Conservation (phyloP, 1,140 invertebrate genomes). For the Lepidurus arcticus region DNA sequence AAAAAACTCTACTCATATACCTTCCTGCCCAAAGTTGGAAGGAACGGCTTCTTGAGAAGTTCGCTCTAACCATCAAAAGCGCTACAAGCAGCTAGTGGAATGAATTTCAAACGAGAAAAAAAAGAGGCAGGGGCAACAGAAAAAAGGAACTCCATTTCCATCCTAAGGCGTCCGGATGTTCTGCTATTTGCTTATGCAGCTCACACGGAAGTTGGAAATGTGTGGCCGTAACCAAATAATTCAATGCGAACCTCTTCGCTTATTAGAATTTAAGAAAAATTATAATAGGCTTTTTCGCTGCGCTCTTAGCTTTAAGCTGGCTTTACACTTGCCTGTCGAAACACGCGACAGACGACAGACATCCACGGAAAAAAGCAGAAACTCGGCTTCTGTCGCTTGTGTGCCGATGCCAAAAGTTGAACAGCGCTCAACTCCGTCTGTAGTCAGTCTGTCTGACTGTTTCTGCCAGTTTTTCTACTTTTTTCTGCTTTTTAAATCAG, state of each 20-base stretch:
- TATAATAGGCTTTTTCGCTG: neutral
- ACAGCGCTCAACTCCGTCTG: too few relatives aligned
- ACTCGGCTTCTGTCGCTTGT: too few relatives aligned
- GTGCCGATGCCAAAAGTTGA: too few relatives aligned
- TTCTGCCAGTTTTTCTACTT: too few relatives aligned
- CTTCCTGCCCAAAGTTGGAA: neutral
- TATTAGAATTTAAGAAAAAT: neutral
- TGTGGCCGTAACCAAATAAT: neutral
- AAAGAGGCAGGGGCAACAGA: neutral
- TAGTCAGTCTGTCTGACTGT: too few relatives aligned
- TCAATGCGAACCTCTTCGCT: neutral
- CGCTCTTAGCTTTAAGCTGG: neutral
- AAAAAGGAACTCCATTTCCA: neutral
- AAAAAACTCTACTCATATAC: neutral
- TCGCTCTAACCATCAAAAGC: neutral
- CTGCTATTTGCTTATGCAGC: neutral
- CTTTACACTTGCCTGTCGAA: too few relatives aligned
- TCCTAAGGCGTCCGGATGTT: neutral
- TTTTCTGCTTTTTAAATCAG: too few relatives aligned
- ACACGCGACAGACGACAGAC: too few relatives aligned
- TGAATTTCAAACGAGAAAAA: neutral
- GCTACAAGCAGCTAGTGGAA: conserved; percentile 6
- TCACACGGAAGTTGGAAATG: neutral
- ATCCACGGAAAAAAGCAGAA: too few relatives aligned
- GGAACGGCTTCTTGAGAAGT: neutral